Evolutionary conservation across 2,888 invertebrate genomes (phyloP).

Genomic region (Caradrina clavipalpis): DNA sequence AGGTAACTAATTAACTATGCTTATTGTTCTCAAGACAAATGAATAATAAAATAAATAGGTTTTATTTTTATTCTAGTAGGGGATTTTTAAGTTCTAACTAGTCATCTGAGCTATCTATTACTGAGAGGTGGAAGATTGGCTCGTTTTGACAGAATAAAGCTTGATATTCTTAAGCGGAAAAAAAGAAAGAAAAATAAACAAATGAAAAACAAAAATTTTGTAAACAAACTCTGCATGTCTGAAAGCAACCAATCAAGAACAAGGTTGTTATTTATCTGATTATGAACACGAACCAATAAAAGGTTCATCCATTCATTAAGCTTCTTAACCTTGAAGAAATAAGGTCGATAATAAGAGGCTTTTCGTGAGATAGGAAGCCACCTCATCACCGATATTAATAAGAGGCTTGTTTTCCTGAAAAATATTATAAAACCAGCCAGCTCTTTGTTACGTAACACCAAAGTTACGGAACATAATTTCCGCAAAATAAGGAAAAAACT

Average conservation of each 20-base stretch:
- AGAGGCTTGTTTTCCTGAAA: background rate
- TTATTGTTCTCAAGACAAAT: too few relatives aligned
- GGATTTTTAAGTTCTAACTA: too few relatives aligned
- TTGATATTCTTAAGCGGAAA: too few relatives aligned
- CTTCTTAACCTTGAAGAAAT: conserved; percentile 21
- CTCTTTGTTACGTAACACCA: background rate
- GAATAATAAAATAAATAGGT: too few relatives aligned
- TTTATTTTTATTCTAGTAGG: too few relatives aligned
- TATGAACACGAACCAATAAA: conserved; percentile 10
- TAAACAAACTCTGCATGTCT: background rate
- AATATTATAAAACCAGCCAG: background rate
- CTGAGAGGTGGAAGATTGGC: too few relatives aligned
- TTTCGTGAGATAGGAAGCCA: background rate
- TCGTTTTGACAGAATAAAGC: too few relatives aligned
- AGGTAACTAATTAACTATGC: too few relatives aligned
- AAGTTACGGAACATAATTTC: background rate
- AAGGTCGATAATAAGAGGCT: conserved; percentile 12
- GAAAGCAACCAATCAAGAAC: background rate
- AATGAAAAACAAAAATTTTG: too few relatives aligned
- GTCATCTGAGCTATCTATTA: too few relatives aligned
- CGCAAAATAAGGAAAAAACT: background rate
- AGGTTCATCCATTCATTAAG: conserved; percentile 1
- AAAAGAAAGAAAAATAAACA: too few relatives aligned
- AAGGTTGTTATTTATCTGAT: background rate
- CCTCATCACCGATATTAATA: background rate